These are phyloP conservation scores for Isurus oxyrinchus DNA, from an alignment of 2,113 vertebrate species.

Conservation along the genomic window DNA sequence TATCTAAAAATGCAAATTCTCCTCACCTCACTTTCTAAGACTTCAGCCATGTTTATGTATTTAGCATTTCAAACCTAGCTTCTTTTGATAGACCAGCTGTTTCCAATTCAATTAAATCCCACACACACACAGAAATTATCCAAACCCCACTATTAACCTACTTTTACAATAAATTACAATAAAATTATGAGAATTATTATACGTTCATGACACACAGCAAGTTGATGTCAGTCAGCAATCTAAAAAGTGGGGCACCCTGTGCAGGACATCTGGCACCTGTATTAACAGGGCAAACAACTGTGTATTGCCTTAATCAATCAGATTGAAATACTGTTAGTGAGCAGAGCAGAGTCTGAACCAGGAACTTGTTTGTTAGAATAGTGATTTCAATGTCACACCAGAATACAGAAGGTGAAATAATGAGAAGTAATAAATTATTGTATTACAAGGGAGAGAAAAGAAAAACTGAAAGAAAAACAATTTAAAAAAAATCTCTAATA, in stretches of 20 bases:
- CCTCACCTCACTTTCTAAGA: no score
- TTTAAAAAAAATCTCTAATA: not conserved
- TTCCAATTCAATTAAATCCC: no score
- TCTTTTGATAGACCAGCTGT: no score
- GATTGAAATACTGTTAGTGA: not conserved
- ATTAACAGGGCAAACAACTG: not conserved
- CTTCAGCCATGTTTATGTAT: no score
- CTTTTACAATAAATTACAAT: no score
- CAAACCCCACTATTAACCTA: no score
- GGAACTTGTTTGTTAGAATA: not conserved
- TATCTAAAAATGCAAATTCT: no score
- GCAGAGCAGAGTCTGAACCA: not conserved
- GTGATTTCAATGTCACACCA: not conserved
- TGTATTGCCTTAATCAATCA: not conserved
- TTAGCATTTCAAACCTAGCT: no score
- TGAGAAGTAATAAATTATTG: not conserved
- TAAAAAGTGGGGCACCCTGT: not conserved
- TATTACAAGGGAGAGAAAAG: not conserved
- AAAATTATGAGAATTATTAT: no score
- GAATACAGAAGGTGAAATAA: not conserved
- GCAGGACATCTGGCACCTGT: not conserved
- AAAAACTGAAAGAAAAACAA: not conserved
- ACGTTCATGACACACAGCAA: not conserved
- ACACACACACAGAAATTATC: no score
- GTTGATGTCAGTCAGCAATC: not conserved